Percentiles rank a stretch among this genome's conserved stretches.
These are phyloP conservation scores for Ammospiza caudacuta DNA, from an alignment of 2,113 vertebrate species.

Conservation along the genomic window DNA sequence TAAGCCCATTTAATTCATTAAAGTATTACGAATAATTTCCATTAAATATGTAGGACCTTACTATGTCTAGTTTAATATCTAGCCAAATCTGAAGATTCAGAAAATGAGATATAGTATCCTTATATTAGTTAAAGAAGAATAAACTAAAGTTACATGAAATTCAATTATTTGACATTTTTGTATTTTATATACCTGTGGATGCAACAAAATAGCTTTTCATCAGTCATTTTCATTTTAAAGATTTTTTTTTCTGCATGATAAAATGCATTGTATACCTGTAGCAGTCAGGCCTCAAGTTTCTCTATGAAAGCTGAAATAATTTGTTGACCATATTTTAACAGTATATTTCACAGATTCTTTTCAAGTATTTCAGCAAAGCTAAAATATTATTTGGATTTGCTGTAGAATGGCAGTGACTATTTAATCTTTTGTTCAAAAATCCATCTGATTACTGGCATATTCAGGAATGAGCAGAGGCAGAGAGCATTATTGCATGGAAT, in stretches of 20 bases:
- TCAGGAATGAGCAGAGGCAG: background rate
- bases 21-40: background rate
- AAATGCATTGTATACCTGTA: background rate
- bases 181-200: background rate
- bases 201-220: background rate
- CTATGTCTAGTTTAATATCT: background rate
- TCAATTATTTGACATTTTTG: background rate
- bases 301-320: background rate
- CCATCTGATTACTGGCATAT: slow-evolving; percentile 9
- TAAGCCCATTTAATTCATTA: background rate
- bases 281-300: background rate
- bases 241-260: background rate
- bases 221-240: background rate
- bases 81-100: background rate
- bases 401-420: background rate
- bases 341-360: background rate
- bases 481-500: slow-evolving; percentile 2
- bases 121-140: background rate
- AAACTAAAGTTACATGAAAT: background rate
- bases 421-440: slow-evolving; percentile 52
- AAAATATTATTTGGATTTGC: background rate
- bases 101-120: background rate
- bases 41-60: background rate
- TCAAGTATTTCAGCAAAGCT: background rate
- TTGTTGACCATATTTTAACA: background rate